Conservation (phyloP, 1,140 invertebrate species). For the Sycophila sp. region DNA sequence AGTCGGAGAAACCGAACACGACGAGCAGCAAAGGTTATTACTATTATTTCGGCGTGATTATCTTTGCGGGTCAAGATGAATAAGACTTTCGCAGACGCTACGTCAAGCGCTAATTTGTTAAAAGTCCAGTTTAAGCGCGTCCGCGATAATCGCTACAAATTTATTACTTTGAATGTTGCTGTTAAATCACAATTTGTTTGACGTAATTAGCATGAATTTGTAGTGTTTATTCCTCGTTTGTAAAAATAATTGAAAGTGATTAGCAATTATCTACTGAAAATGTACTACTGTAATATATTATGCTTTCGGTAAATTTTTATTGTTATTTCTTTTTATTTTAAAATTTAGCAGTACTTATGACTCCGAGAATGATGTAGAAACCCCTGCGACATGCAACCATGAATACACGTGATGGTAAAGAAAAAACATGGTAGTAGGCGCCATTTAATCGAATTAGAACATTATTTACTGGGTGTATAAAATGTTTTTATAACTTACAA, state of each 20-base stretch:
- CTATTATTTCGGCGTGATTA: constrained; percentile 26
- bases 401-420: not conserved
- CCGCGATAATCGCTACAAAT: constrained; percentile 11
- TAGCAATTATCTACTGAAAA: not conserved
- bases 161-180: not conserved
- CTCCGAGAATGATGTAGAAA: too few species aligned
- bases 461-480: too few species aligned
- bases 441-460: too few species aligned
- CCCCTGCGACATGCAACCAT: not conserved
- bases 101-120: constrained; percentile 21
- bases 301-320: too few species aligned
- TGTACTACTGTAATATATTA: too few species aligned
- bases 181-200: constrained; percentile 33
- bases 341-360: too few species aligned
- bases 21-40: constrained; percentile 26
- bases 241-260: not conserved
- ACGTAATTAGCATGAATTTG: constrained; percentile 19
- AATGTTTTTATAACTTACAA: too few species aligned
- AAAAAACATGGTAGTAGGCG: too few species aligned
- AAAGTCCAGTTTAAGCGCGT: not conserved
- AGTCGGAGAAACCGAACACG: too few species aligned
- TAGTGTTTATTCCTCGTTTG: not conserved
- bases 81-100: constrained; percentile 25
- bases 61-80: constrained; percentile 32
- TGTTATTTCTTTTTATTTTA: too few species aligned